phyloP scores from a whole-genome alignment of 2,113 vertebrate species.

The Echinops telfairi region DNA sequence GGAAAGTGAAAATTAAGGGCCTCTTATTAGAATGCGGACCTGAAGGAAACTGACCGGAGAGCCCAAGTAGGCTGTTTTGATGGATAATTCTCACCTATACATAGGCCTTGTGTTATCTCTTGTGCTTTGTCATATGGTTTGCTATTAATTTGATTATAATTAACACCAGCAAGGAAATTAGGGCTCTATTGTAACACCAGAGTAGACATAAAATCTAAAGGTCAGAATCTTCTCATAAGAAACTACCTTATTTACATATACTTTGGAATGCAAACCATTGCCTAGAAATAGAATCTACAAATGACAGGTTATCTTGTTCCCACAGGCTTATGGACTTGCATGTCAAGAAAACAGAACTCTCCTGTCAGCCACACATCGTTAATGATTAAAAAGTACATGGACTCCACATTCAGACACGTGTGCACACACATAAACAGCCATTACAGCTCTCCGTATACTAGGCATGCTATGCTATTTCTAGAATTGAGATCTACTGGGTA shows the following conservation, averaged over 20 bases:
- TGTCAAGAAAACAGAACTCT: neutral
- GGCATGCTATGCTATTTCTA: neutral
- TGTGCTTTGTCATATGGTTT: neutral
- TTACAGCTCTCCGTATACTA: neutral
- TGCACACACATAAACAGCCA: no score
- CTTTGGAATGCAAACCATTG: neutral
- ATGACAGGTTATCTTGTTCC: neutral
- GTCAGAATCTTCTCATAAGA: constrained; percentile 10
- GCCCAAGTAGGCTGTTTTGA: no score
- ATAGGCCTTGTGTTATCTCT: neutral
- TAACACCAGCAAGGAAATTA: constrained; percentile 40
- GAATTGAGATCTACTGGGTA: neutral
- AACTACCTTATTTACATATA: constrained; percentile 16
- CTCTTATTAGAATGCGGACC: neutral
- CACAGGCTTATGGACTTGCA: neutral
- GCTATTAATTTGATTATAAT: constrained; percentile 15
- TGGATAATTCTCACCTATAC: neutral
- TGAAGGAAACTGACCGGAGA: no score
- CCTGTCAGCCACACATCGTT: neutral
- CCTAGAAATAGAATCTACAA: neutral
- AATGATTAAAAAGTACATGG: neutral
- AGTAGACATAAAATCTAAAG: constrained; percentile 54
- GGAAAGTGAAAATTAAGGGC: neutral
- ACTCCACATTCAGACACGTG: neutral
- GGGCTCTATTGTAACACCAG: neutral